phyloP scores from a whole-genome alignment of 2,113 vertebrate species.

The Oxygymnocypris stewartii region DNA sequence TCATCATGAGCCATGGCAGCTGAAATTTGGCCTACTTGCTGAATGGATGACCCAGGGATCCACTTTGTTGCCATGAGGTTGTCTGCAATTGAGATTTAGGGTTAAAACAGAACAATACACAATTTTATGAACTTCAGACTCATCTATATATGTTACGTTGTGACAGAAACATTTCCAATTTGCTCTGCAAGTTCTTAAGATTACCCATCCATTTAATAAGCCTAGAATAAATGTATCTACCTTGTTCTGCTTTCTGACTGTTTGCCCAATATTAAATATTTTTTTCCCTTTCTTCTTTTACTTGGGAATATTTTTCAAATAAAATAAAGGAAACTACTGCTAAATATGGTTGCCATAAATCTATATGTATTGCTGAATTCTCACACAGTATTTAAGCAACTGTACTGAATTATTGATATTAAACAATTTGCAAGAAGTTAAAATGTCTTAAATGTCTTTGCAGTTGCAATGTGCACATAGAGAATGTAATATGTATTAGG shows the following conservation, averaged over 20 bases:
- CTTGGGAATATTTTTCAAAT: slow-evolving; percentile 13
- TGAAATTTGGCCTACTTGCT: slow-evolving; percentile 74
- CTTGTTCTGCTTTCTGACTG: slow-evolving; percentile 59
- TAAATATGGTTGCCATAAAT: slow-evolving; percentile 15
- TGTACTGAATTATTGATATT: not conserved
- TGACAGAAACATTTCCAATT: slow-evolving; percentile 80
- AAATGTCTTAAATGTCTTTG: not conserved
- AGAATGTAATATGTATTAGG: not conserved
- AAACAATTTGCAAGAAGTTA: not conserved
- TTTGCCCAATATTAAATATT: slow-evolving; percentile 29
- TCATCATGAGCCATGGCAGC: slow-evolving; percentile 79
- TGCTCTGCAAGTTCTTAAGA: slow-evolving; percentile 68
- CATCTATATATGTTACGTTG: slow-evolving; percentile 78
- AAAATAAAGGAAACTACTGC: not conserved
- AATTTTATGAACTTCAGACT: slow-evolving; percentile 72
- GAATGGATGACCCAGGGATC: slow-evolving; percentile 73
- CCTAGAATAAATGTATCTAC: slow-evolving; percentile 74
- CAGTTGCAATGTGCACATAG: not conserved
- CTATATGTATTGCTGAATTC: not conserved
- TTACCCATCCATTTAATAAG: slow-evolving; percentile 76
- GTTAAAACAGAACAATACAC: slow-evolving; percentile 80
- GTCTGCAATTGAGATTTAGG: slow-evolving; percentile 76
- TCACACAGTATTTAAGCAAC: not conserved
- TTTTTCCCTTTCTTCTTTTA: not conserved
- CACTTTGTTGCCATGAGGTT: slow-evolving; percentile 70